phyloP scores from a whole-genome alignment of 2,797 vertebrate species.

The Lepus townsendii region DNA sequence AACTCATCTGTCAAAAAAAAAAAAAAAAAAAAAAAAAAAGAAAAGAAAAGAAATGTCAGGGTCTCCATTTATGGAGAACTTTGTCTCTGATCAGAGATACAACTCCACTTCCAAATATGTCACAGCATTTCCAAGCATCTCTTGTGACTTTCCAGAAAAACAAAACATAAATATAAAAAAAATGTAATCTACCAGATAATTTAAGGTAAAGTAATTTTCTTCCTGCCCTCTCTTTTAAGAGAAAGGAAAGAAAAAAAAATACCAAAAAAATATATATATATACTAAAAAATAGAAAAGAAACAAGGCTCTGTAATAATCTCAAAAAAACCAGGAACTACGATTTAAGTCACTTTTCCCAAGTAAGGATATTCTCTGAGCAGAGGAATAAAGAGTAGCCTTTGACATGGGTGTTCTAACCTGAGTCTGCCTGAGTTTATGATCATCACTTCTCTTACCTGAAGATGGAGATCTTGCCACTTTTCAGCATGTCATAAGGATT shows the following conservation, averaged over 20 bases:
- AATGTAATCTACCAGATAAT: background rate
- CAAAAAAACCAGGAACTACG: background rate
- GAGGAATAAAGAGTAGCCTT: background rate
- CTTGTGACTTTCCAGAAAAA: background rate
- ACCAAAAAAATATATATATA: background rate
- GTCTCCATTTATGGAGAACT: background rate
- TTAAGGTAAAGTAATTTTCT: constrained; percentile 35
- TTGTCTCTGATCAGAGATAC: background rate
- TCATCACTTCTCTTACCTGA: background rate
- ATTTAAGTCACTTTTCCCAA: background rate
- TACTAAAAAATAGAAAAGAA: background rate
- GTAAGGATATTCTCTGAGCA: background rate
- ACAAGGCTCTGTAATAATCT: background rate
- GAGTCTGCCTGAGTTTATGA: background rate
- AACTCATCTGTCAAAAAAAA: no score
- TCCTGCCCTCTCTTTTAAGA: background rate
- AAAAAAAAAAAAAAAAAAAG: background rate
- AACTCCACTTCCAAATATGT: background rate
- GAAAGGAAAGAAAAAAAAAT: background rate
- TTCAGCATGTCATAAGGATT: background rate
- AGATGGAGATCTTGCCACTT: background rate
- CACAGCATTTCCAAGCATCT: background rate
- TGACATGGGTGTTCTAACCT: background rate
- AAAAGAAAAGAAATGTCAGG: background rate
- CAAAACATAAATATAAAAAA: background rate